Base-by-base conservation (phyloP, 2,888 invertebrate genomes). In the Diadromus collaris region DNA sequence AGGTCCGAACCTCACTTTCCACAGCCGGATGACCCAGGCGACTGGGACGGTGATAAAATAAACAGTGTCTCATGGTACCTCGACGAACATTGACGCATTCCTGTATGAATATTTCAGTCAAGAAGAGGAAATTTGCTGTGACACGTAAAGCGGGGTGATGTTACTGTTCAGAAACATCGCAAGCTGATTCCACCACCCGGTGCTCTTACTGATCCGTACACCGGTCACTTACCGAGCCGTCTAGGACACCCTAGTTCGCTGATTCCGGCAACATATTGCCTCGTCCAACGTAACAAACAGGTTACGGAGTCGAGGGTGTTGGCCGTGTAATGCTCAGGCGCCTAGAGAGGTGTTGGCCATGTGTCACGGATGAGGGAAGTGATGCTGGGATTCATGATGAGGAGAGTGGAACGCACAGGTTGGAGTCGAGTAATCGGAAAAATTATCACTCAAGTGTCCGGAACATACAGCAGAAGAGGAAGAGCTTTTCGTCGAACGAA, bases 251-350 rank as follows among this genome's bases (percentile, higher is more conserved):
- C 51, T 24, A 51, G 51, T 46, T 41, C 29, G 27, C 44, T 44
- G 29, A 44, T 32, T 60, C 44, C 54, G 44, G 80, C 83, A 84
- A 87, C 87, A 85, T 86, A 87, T 87, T 84, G 84, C 83, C 84
- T 84, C 83, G 84, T 85, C 87, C 85, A 82, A 86, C 81, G 71
- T 86, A 87, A 87, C 85, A 86, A 86, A 87, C 86, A 84, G 84
- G 81, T 81, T 82, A 83, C 79, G 83, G 81, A 78, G 80, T 56
- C 68, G 79, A 81, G 69, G 72, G 71, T 80, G 82, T 81, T 80
- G 81, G 73, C 64, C 78, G 72, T 77, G 81, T 76, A 84, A 83
- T 81, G 78, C 82, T 80, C 82, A 24, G 24, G 51, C 51, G 13
- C 24, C 75, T n/a, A n/a, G 64, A 73, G 60, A 78, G 76, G 81